phyloP scores from a whole-genome alignment of 2,888 invertebrate genomes.

The Cacoxenus indagator region DNA sequence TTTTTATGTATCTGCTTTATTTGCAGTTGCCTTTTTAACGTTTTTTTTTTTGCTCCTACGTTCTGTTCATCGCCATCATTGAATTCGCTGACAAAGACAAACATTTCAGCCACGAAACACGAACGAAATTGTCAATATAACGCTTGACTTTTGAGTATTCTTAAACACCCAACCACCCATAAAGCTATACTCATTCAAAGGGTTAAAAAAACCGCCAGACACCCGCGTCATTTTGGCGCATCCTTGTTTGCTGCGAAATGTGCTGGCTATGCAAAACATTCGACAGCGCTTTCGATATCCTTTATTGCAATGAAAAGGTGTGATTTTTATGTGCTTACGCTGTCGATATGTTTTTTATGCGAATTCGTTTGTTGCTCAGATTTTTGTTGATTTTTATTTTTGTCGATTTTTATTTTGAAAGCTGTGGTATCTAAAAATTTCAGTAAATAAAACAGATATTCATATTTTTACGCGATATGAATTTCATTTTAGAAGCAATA shows the following conservation, averaged over 20 bases:
- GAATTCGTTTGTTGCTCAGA: slow-evolving; percentile 40
- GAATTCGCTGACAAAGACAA: slow-evolving; percentile 61
- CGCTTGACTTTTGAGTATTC: slow-evolving; percentile 9
- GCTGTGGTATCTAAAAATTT: not conserved
- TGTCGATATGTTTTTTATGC: slow-evolving; percentile 17
- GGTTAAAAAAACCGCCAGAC: slow-evolving; percentile 4
- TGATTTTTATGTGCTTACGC: slow-evolving; percentile 61
- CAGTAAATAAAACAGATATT: not conserved
- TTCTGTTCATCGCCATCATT: slow-evolving; percentile 23
- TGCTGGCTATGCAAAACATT: slow-evolving; percentile 19
- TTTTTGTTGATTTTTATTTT: slow-evolving; percentile 29
- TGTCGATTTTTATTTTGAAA: slow-evolving; percentile 16
- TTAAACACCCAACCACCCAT: not conserved
- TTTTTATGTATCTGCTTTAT: not conserved
- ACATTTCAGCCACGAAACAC: slow-evolving; percentile 37
- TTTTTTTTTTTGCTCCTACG: not conserved
- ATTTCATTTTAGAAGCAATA: too few relatives aligned
- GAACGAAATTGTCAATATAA: slow-evolving; percentile 61
- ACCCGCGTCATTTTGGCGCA: not conserved
- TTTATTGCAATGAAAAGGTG: slow-evolving; percentile 65
- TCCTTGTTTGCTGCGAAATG: not conserved
- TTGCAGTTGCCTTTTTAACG: not conserved
- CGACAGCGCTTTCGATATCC: slow-evolving; percentile 55
- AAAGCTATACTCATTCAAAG: not conserved
- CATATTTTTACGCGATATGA: not conserved